Conservation (phyloP, 2,888 invertebrate species). For the Tetranychus truncatus region DNA sequence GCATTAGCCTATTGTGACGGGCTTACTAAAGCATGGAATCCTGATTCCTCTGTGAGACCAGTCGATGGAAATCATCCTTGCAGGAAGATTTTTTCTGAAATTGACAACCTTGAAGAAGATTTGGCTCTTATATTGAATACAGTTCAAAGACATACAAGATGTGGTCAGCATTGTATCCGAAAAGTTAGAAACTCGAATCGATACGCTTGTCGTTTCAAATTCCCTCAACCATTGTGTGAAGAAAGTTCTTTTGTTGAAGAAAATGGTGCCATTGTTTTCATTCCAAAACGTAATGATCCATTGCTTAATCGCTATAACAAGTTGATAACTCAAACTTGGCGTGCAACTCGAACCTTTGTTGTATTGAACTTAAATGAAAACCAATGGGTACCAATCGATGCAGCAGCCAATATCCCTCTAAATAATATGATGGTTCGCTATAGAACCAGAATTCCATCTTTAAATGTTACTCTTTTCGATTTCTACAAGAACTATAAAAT, state of each 20-base stretch:
- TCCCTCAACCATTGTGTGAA: constrained; percentile 15
- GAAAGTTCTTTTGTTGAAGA: background rate
- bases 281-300: constrained; percentile 17
- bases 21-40: constrained; percentile 17
- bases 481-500: no score
- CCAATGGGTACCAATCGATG: constrained; percentile 20
- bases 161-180: constrained; percentile 17
- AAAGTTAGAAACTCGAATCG: background rate
- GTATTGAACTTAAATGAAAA: constrained; percentile 18
- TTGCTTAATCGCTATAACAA: constrained; percentile 15
- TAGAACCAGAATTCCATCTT: no score
- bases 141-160: constrained; percentile 16
- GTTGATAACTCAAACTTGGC: constrained; percentile 19
- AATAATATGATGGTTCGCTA: no score
- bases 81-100: no score
- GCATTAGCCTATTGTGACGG: no score
- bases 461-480: no score
- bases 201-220: constrained; percentile 19
- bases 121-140: background rate
- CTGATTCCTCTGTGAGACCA: constrained; percentile 4
- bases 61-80: no score
- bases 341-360: constrained; percentile 20
- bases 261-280: constrained; percentile 4
- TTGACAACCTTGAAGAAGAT: no score
- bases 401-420: no score